Evolutionary conservation across 2,113 vertebrate genomes (phyloP), one percentile per base, ranked within the genome.

Genomic region (Dicerorhinus sumatrensis): DNA sequence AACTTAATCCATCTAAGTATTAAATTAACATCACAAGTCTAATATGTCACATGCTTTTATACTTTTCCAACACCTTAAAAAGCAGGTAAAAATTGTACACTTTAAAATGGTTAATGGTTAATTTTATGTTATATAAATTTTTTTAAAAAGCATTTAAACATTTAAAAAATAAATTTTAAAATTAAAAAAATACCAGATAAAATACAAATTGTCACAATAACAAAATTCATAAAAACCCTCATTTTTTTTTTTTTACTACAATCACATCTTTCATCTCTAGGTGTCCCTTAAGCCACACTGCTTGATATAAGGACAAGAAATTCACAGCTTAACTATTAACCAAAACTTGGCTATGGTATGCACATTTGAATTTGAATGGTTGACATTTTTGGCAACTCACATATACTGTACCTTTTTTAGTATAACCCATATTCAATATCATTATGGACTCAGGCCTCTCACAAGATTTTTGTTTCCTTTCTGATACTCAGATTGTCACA

Each of bases 11-110:
- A 65, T 10, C 65, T 69, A 18, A 63, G 42, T 83, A 79, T 76
- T 73, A 90, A 97, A 84, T 51, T 86, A 80, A 33, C 27, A 80
- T 46, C 56, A 54, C 48, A 79, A 51, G 29, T 42, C 75, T 65
- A 75, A 54, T 86, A n/a, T 8, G 42, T 82, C n/a, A 81, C 20
- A 3, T 36, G 29, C 33, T 75, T 94, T 60, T 88, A 33, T 73
- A 31, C n/a, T 76, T 91, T 80, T 58, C 31, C 33, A 80, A 70
- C 4, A 90, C 80, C 16, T 94, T 92, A 69, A 96, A 95, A 94
- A 76, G 33, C 48, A 94, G 63, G 42, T 73, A 29, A 95, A 91
- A 92, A 79, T 29, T 46, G 13, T 91, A 46, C 2, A 69, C 42
- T 58, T 95, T 69, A 29, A 72, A 86, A 77, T 82, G 48, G 48